Base-by-base conservation (phyloP, 1,140 invertebrate genomes). In the Holotrichia oblita region DNA sequence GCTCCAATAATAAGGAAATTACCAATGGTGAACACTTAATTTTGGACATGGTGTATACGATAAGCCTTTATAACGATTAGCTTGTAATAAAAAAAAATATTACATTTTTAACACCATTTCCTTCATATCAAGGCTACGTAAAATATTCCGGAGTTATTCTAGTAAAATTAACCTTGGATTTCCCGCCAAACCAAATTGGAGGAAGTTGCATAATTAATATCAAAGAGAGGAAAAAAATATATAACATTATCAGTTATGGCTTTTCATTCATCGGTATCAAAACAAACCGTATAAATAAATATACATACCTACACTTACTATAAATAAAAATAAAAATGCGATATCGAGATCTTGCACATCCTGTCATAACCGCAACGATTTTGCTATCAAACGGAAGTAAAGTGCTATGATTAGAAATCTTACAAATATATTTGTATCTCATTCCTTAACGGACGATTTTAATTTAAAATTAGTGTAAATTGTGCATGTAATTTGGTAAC, bases 301-400 rank as follows among this genome's bases (percentile, higher is more conserved):
- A 55, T 44, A 9, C 42, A 44, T 34, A 34, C 27, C 12, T 55
- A 55, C 48, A 17, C 48, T 55, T n/a, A 14, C 48, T 55, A 55
- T 55, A 6, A 55, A 55, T 55, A 55, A 55, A 6, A 55, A 55
- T 55, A 55, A 55, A 17, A 34, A 17, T 17, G 12, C 12, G 12
- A n/a, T 55, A 55, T 55, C 48, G 27, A 55, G n/a, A 55, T 55
- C 7, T n/a, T 55, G 48, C 48, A n/a, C 48, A 55, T 55, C 48
- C 48, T 55, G 48, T 55, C 17, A 55, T 55, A n/a, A 55, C 48
- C 48, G 17, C 48, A 55, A 17, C 17, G 9, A 55, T 55, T 34
- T 55, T 17, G 48, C 48, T 55, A 55, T 55, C 48, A 55, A 44
- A 55, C 48, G 48, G 48, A 55, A 55, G n/a, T 55, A 17, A 55